Percentiles rank a stretch among this genome's conserved stretches.
Conservation (phyloP, 2,888 invertebrate genomes). For the Mimachlamys varia region DNA sequence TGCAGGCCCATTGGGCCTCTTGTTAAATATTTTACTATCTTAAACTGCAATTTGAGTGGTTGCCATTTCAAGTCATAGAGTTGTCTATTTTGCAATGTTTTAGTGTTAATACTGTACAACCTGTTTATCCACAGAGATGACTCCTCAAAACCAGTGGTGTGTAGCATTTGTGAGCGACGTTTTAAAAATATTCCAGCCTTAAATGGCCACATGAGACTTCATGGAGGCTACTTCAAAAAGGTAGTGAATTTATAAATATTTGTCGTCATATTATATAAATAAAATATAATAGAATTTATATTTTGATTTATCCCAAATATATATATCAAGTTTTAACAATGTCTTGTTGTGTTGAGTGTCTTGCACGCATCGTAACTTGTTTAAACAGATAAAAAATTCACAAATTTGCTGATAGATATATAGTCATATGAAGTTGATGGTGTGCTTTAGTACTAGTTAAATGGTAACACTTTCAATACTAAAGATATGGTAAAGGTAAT, state of each 20-base stretch:
- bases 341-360: too few species aligned
- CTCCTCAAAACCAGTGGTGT: conserved; percentile 89
- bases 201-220: conserved; percentile 98
- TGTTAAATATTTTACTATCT: too few species aligned
- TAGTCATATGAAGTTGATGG: too few species aligned
- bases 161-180: conserved; percentile 96
- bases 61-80: not conserved
- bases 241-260: conserved; percentile 49
- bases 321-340: too few species aligned
- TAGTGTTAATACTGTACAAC: not conserved
- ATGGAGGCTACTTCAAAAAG: conserved; percentile 96
- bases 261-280: not conserved
- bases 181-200: conserved; percentile 99
- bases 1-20: too few species aligned
- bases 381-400: too few species aligned
- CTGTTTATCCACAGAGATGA: conserved; percentile 69
- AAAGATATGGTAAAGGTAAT: too few species aligned
- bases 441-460: too few species aligned
- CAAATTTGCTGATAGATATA: too few species aligned
- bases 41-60: not conserved
- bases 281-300: not conserved
- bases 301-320: too few species aligned
- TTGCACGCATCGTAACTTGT: too few species aligned
- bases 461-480: too few species aligned
- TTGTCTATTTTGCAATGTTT: not conserved